These are phyloP conservation scores for Phymastichus coffea DNA, from an alignment of 1,140 invertebrate species.

Conservation along the genomic window DNA sequence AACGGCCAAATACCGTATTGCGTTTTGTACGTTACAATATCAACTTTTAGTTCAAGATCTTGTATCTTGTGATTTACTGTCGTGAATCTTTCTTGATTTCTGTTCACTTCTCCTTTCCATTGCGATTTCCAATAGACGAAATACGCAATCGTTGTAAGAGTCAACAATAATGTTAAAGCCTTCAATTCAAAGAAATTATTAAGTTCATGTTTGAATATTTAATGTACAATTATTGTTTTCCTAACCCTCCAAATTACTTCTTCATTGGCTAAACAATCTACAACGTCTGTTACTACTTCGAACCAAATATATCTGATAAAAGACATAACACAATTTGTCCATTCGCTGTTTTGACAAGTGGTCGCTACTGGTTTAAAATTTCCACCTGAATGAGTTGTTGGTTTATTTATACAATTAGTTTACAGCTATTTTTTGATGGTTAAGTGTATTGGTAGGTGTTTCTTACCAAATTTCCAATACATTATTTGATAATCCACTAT, in stretches of 20 bases:
- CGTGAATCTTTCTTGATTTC: constrained; percentile 31
- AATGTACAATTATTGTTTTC: too few species aligned
- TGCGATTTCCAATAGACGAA: constrained; percentile 32
- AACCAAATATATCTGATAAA: constrained; percentile 45
- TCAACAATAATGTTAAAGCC: constrained; percentile 32
- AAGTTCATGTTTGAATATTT: too few species aligned
- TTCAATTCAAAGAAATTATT: too few species aligned
- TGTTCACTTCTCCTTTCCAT: constrained; percentile 11
- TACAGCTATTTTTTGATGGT: too few species aligned
- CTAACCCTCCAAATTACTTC: constrained; percentile 39
- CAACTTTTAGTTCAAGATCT: constrained; percentile 45
- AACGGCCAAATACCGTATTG: constrained; percentile 47
- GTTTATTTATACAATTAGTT: too few species aligned
- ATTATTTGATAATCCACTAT: too few species aligned
- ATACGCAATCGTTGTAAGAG: constrained; percentile 33
- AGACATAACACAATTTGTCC: constrained; percentile 41
- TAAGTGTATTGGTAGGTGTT: too few species aligned
- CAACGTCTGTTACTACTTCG: constrained; percentile 47
- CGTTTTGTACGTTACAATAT: constrained; percentile 46
- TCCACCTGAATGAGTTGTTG: constrained; percentile 41
- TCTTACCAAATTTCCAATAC: too few species aligned
- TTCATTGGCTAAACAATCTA: constrained; percentile 42
- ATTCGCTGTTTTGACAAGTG: constrained; percentile 38
- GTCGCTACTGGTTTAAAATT: constrained; percentile 40
- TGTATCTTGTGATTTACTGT: constrained; percentile 40